Evolutionary conservation across 1,140 invertebrate genomes (phyloP).

Genomic region (Eriosoma lanigerum): DNA sequence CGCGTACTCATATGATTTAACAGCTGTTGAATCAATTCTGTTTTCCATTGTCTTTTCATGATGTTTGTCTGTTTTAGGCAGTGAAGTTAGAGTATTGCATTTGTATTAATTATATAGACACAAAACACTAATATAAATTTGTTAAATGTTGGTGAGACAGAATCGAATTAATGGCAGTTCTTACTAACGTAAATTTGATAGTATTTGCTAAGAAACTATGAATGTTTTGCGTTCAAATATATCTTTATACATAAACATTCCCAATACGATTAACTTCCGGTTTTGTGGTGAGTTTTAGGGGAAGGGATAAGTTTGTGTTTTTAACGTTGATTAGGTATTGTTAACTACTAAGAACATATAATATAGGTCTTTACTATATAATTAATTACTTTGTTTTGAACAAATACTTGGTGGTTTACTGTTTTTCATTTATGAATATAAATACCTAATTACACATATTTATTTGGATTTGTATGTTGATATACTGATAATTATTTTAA

Average conservation of each 20-base stretch:
- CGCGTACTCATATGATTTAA: conserved; percentile 40
- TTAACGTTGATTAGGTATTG: not conserved
- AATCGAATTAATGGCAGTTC: not conserved
- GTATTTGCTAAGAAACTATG: conserved; percentile 18
- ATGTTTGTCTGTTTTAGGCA: conserved; percentile 26
- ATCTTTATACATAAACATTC: conserved; percentile 3
- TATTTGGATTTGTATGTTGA: not conserved
- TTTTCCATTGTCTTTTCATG: conserved; percentile 50
- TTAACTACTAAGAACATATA: not conserved
- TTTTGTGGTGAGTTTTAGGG: conserved; percentile 37
- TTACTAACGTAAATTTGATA: not conserved
- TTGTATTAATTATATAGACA: not conserved
- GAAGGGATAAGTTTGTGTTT: conserved; percentile 10
- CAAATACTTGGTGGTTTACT: not conserved
- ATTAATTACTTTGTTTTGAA: not conserved
- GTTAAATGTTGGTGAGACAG: not conserved
- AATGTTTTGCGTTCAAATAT: not conserved
- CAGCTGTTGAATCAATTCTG: conserved; percentile 49
- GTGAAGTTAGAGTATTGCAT: not conserved
- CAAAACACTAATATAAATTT: not conserved
- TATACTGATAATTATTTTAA: not conserved
- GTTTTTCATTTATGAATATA: not conserved
- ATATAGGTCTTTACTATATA: not conserved
- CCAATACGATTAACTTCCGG: conserved; percentile 29
- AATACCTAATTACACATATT: not conserved